Conservation (phyloP, 2,797 vertebrate genomes). For the Pipistrellus kuhlii region DNA sequence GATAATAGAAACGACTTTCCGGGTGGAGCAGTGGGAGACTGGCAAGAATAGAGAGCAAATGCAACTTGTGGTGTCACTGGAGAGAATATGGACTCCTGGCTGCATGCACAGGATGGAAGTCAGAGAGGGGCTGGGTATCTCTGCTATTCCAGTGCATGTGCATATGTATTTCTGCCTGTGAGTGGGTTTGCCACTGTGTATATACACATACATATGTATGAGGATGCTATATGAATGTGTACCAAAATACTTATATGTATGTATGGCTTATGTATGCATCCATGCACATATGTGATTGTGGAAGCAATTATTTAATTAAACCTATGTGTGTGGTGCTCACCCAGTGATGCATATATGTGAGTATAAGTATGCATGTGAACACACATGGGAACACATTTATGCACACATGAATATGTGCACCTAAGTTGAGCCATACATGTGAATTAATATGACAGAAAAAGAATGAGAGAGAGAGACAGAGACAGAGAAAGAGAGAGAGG, state of each 20-base stretch:
- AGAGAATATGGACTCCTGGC: constrained; percentile 38
- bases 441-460: constrained; percentile 1
- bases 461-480: neutral
- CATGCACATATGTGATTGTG: constrained; percentile 2
- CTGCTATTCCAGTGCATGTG: neutral
- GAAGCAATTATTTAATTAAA: constrained; percentile 16
- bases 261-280: neutral
- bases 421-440: neutral
- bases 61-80: constrained; percentile 13
- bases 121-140: neutral
- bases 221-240: neutral
- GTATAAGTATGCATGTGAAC: neutral
- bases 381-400: neutral
- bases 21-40: constrained; percentile 46
- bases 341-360: neutral
- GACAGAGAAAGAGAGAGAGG: neutral
- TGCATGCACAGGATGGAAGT: constrained; percentile 7
- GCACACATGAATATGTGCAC: neutral
- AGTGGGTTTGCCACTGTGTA: neutral
- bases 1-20: constrained; percentile 53
- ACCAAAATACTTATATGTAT: neutral
- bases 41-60: constrained; percentile 23
- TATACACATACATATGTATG: neutral
- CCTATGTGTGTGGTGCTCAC: neutral
- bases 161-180: neutral